phyloP scores from a whole-genome alignment of 1,140 invertebrate species.

The Drosophila varians region DNA sequence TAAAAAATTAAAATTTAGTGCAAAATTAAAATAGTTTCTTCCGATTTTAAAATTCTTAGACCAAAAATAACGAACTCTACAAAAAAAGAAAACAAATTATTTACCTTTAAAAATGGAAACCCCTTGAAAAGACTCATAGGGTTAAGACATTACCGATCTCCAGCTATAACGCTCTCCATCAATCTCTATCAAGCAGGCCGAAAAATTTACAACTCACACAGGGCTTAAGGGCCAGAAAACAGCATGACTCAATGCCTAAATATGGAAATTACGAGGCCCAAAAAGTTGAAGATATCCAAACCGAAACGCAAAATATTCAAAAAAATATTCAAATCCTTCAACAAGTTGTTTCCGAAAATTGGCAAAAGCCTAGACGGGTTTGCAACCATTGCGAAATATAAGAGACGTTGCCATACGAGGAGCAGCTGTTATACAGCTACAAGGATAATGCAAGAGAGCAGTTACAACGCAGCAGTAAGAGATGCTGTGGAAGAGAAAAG shows the following conservation, averaged over 20 bases:
- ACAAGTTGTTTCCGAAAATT: constrained; percentile 65
- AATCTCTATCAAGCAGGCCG: constrained; percentile 9
- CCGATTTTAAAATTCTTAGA: no score
- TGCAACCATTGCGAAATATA: constrained; percentile 35
- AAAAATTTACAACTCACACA: constrained; percentile 6
- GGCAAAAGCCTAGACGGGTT: constrained; percentile 34
- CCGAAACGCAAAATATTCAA: background rate
- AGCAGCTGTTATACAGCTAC: constrained; percentile 31
- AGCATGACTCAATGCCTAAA: background rate
- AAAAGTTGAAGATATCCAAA: background rate
- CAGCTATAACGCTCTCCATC: constrained; percentile 11
- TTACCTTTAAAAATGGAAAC: background rate
- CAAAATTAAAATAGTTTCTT: no score
- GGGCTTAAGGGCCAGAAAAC: background rate
- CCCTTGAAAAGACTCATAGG: no score
- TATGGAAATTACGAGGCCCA: background rate
- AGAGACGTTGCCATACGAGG: constrained; percentile 18
- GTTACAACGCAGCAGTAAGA: background rate
- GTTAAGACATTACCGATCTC: constrained; percentile 5
- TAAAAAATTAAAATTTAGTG: no score
- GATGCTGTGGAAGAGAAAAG: background rate
- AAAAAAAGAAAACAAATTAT: no score
- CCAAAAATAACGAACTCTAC: no score
- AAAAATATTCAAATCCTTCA: constrained; percentile 43
- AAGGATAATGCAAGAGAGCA: constrained; percentile 8